Conservation (phyloP, 1,140 invertebrate genomes). For the Planococcus citri region DNA sequence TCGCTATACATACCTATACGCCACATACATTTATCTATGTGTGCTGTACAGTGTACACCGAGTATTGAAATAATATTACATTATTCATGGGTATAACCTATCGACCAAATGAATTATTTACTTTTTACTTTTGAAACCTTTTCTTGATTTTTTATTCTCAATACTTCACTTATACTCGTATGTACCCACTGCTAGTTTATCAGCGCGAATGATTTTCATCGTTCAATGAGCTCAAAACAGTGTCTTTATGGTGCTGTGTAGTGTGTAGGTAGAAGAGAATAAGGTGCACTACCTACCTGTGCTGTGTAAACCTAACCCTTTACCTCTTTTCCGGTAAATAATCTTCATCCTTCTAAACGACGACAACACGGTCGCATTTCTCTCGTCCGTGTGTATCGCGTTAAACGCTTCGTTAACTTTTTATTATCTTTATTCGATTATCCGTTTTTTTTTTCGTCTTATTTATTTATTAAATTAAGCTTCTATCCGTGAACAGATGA, state of each 20-base stretch:
- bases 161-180: too few relatives aligned
- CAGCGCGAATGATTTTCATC: neutral
- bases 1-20: too few relatives aligned
- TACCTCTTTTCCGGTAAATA: too few relatives aligned
- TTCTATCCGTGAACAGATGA: too few relatives aligned
- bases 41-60: too few relatives aligned
- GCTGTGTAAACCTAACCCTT: neutral
- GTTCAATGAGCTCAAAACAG: neutral
- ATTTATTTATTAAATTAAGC: too few relatives aligned
- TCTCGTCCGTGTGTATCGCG: neutral
- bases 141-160: too few relatives aligned
- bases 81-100: neutral
- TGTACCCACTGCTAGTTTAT: neutral
- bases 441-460: neutral
- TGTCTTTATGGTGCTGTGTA: neutral
- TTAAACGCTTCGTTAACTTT: slow-evolving; percentile 3
- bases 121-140: neutral
- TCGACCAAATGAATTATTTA: neutral
- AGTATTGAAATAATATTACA: neutral
- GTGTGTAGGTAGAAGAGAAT: neutral
- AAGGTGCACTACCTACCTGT: too few relatives aligned
- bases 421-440: slow-evolving; percentile 4
- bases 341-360: neutral
- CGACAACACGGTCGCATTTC: neutral
- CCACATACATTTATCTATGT: too few relatives aligned